Base-by-base conservation (phyloP, 2,113 vertebrate species). In the Psettodes erumei region DNA sequence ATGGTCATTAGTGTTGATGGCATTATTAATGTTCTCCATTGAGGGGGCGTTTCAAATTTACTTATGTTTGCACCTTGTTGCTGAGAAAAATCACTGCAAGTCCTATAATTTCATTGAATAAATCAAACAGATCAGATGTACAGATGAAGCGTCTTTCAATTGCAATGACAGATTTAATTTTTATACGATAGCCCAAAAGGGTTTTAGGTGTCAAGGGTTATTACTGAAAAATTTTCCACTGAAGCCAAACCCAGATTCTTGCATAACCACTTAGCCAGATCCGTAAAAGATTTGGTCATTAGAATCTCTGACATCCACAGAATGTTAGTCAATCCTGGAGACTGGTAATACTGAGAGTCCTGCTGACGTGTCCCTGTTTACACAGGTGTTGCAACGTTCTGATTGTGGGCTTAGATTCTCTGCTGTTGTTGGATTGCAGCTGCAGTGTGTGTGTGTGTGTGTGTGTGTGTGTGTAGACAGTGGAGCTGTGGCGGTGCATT, bases 331-430 rank as follows among this genome's bases (percentile, higher is more conserved):
- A 8, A n/a, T 59, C 19, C 27, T 11, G n/a, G 19, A 69, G 32
- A 66, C 42, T 37, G 25, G n/a, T 71, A 58, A 32, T 23, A 21
- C 32, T 30, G 16, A 50, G 53, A 77, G 30, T 58, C 66, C 71
- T 60, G 69, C 83, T 65, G 72, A 58, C 62, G 13, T 13, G 76
- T 32, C 65, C 80, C 58, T 3, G 51, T 87, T 87, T 83, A 77
- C 85, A 77, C 87, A 89, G 89, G 81, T 91, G 86, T 53, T 77
- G 33, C 68, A 53, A 18, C 80, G 84, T 82, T 81, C 38, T 78
- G 76, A 69, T 33, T 60, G 75, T 81, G 28, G 72, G 73, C 85
- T 82, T 59, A 67, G 38, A 63, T 9, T 30, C 35, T 75, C 48
- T 28, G 21, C 35, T 47, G 58, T 37, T 7, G 5, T 48, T 68